Evolutionary conservation across 2,113 vertebrate species (phyloP), one percentile per base, ranked within the genome.

Genomic region (Stigmatopora argus): DNA sequence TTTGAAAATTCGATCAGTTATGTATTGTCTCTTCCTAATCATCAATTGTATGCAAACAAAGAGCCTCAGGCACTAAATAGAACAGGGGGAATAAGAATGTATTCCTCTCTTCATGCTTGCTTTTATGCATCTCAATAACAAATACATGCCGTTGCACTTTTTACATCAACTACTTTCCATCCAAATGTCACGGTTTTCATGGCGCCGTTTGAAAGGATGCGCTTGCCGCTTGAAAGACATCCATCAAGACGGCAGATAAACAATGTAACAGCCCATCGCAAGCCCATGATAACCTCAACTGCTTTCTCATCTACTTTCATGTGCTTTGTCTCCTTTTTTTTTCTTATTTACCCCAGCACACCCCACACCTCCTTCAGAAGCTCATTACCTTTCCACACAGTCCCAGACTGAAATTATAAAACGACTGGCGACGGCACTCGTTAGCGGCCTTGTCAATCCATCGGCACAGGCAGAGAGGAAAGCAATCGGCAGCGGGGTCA

Each of bases 381-480:
- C 82, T 88, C 83, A 84, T 91, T 89, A 90, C 81, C 80, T 82
- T 41, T 64, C 67, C 79, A 66, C 70, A n/a, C 61, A 83, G 70
- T 31, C 78, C 78, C 78, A 15, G 70, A 62, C 70, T 82, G 76
- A 87, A 92, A 90, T 91, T 86, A 90, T 86, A 88, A 88, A 84
- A 74, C 77, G 84, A 78, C 71, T 78, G 59, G 77, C 89, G 89
- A 89, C 88, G 72, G 74, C 77, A 74, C 88, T 93, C 87, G 88
- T 92, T 92, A 93, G 84, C 75, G 67, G 73, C 59, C 63, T 83
- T 92, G 89, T 92, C 90, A 91, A 83, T 91, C 91, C 59, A 88
- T 45, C 64, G 31, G 14, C 59, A 67, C 68, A 48, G 77, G 78
- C 77, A 77, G 74, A 80, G 81, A 86, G 83, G 73, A 86, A 89